Evolutionary conservation across 2,888 invertebrate species (phyloP).

Genomic region (Sinopyrophorus schimmeli): DNA sequence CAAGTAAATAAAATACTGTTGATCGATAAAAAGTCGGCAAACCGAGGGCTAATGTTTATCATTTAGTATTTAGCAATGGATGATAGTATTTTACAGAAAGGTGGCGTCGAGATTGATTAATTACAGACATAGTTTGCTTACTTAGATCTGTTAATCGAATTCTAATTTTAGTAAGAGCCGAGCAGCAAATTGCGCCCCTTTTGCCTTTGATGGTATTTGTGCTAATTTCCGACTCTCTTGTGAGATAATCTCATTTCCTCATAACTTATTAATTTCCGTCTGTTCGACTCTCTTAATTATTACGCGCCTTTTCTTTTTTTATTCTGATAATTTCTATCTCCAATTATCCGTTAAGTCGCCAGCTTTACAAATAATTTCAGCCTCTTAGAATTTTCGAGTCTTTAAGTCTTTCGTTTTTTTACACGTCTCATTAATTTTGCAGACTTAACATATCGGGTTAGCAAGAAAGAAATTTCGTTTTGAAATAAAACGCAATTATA

Average conservation of each 20-base stretch:
- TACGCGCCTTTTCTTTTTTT: conserved; percentile 14
- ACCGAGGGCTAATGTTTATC: no score
- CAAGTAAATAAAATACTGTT: no score
- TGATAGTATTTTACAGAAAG: not conserved
- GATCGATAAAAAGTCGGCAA: no score
- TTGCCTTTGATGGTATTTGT: conserved; percentile 10
- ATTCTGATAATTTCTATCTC: conserved; percentile 10
- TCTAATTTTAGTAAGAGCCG: conserved; percentile 11
- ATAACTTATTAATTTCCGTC: conserved; percentile 19
- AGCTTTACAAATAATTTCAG: no score
- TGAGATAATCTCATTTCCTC: conserved; percentile 21
- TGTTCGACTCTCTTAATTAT: conserved; percentile 10
- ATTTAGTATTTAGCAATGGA: no score
- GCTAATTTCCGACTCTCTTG: conserved; percentile 19
- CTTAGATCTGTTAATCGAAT: conserved; percentile 7
- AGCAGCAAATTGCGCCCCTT: conserved; percentile 6
- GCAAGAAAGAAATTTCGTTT: no score
- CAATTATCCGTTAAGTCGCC: not conserved
- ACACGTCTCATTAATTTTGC: no score
- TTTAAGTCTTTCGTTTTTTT: no score
- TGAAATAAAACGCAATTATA: no score
- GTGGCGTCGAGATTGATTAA: conserved; percentile 4
- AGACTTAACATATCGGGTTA: no score
- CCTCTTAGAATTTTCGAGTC: no score
- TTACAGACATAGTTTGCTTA: conserved; percentile 1